Evolutionary conservation across 2,888 invertebrate genomes (phyloP), one percentile per base, ranked within the genome.

Genomic region (Amorpha juglandis): DNA sequence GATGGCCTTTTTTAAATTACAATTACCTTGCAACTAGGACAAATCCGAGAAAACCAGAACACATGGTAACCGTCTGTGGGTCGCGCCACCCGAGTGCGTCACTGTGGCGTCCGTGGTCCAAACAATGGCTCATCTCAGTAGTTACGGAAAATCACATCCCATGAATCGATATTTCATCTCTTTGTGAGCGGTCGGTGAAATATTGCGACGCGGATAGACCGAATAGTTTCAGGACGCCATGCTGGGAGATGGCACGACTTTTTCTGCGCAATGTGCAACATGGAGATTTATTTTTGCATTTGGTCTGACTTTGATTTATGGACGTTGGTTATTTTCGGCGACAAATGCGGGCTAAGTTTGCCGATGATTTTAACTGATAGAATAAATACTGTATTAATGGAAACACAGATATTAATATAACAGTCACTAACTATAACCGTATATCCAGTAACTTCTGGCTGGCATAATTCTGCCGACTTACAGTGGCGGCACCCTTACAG

Each of bases 131-230:
- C 58, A 58, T 58, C 58, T 42, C 42, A 14, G 50, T 53, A 53
- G 38, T 58, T 58, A 58, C 58, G 42, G 58, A 58, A 58, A 58
- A 58, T 58, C 58, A 58, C 58, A 58, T 58, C 42, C 53, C 58
- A 38, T 16, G 19, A 58, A 58, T 58, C 58, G 58, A 58, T 58
- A 58, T 58, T 58, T 58, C 19, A 58, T 58, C 58, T 58, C 50
- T 58, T 58, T 58, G 58, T 58, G 58, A 58, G 42, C 53, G 53
- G 52, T 27, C 55, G 35, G 55, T 58, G 42, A 58, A 58, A 58
- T 58, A 42, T 58, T 42, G 42, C 42, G 19, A 38, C 19, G 16
- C 19, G 58, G 19, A 58, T 58, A 38, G 38, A 19, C 42, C 19
- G 11, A 38, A 53, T 53, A 53, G 53, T 53, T 58, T 19, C 58